These are phyloP conservation scores for Phoxinus dragarum DNA, from an alignment of 2,797 vertebrate genomes.

Conservation along the genomic window DNA sequence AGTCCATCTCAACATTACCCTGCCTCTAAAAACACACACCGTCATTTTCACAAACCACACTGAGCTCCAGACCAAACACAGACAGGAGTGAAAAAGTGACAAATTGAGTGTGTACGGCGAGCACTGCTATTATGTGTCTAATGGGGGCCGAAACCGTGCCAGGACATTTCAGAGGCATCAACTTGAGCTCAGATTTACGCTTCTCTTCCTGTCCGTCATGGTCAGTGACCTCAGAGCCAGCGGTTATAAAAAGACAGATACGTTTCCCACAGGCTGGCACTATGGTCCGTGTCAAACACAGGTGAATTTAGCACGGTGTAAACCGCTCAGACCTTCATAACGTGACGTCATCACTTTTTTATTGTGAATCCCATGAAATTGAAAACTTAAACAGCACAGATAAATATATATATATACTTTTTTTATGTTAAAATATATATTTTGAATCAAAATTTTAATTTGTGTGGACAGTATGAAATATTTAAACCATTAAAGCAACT, in stretches of 20 bases:
- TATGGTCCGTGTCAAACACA: conserved; percentile 26
- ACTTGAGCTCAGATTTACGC: conserved; percentile 57
- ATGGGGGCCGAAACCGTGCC: conserved; percentile 56
- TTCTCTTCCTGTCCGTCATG: conserved; percentile 61
- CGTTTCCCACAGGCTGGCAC: conserved; percentile 58
- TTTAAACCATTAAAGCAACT: not conserved
- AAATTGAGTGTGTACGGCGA: conserved; percentile 61
- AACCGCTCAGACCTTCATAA: not conserved
- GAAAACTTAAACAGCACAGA: not conserved
- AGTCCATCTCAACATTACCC: not conserved
- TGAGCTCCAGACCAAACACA: conserved; percentile 55
- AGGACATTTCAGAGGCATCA: conserved; percentile 58
- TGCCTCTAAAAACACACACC: conserved; percentile 32
- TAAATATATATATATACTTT: not conserved
- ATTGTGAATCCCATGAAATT: not conserved
- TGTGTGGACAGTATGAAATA: not conserved
- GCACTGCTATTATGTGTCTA: conserved; percentile 60
- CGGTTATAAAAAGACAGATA: conserved; percentile 61
- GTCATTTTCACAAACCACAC: conserved; percentile 6
- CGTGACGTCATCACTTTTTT: not conserved
- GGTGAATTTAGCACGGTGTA: not conserved
- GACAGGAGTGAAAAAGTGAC: conserved; percentile 63
- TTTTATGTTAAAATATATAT: not conserved
- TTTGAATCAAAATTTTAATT: not conserved
- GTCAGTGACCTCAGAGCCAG: conserved; percentile 62